A percentile compares a stretch with the other conserved stretches of the same genome.
These are phyloP conservation scores for Paradoxurus hermaphroditus DNA, from an alignment of 2,113 vertebrate genomes.

Conservation along the genomic window DNA sequence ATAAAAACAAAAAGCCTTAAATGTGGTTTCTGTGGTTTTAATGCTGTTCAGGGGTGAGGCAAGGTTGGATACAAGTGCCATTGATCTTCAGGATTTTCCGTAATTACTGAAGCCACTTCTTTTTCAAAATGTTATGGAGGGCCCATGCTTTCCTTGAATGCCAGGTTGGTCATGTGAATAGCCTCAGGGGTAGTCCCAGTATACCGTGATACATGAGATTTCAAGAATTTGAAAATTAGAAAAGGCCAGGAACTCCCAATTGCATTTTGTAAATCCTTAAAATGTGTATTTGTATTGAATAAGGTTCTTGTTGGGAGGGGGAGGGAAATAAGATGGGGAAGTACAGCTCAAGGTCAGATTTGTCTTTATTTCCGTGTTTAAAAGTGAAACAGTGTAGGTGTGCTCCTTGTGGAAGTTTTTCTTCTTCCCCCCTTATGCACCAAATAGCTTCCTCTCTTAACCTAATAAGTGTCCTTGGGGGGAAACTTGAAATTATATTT, in stretches of 20 bases:
- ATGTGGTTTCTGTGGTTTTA: neutral
- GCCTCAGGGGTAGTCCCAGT: neutral
- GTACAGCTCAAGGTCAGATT: constrained; percentile 67
- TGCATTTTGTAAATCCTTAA: neutral
- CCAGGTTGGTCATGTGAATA: neutral
- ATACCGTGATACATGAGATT: neutral
- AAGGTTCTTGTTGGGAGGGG: neutral
- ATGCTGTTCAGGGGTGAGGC: neutral
- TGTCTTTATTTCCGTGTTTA: constrained; percentile 45
- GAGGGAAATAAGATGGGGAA: constrained; percentile 19
- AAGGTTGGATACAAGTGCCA: neutral
- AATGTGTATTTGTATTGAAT: neutral
- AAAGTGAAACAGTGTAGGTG: neutral
- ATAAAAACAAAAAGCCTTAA: neutral
- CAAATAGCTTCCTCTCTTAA: neutral
- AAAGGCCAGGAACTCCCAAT: neutral
- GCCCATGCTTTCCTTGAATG: neutral
- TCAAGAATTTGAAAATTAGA: constrained; percentile 28
- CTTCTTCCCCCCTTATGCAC: neutral
- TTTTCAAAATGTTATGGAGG: neutral
- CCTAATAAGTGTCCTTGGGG: neutral
- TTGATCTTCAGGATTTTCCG: neutral
- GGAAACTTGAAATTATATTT: constrained; percentile 29
- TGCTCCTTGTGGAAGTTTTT: neutral
- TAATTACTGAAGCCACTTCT: neutral